Evolutionary conservation across 2,888 invertebrate species (phyloP), one percentile per base, ranked within the genome.

Genomic region (Stenichneumon culpator): DNA sequence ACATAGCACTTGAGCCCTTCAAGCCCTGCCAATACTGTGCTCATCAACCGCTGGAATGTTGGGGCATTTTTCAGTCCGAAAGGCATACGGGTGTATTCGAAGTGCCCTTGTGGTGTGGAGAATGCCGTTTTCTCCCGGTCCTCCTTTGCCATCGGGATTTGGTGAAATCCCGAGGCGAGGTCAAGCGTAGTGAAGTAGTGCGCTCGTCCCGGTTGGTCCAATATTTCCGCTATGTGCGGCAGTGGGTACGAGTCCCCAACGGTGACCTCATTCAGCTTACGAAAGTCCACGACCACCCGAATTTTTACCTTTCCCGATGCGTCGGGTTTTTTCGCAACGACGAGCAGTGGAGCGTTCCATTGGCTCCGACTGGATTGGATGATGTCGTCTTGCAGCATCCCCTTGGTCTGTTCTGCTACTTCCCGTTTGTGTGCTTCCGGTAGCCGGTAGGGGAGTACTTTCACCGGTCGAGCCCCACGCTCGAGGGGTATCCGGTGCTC

Each of bases 341-440:
- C 25, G 1, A 25, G 3, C 3, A 25, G 3, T 3, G 25, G 25
- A 1, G 25, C 25, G 3, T 25, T 25, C 25, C 25, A 25, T 3
- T 25, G 25, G 1, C 25, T 25, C 3, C 25, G 25, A 2, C 73
- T 57, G 11, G 73, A 67, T 1, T 67, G 57, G 0, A 73, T 57
- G 1, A 73, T 67, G 25, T 32, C 73, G 1, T 80, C 73, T 3
- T 67, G 19, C 0, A 80, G 19, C 73, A 80, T 80, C 44, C 67
- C n/a, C 14, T 72, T 9, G 3, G 72, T 28, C 22, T 65, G 65
- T 16, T 14, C n/a, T 16, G 52, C n/a, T 11, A 80, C 39, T 28
- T 44, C 67, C 3, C 25, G 16, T 19, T 47, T 47, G 16, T 47
- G 47, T 11, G 14, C 14, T 47, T 47, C 47, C 14, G 47, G 25